These are phyloP conservation scores for Drosophila sp. DNA, from an alignment of 1,140 invertebrate genomes.

Conservation along the genomic window DNA sequence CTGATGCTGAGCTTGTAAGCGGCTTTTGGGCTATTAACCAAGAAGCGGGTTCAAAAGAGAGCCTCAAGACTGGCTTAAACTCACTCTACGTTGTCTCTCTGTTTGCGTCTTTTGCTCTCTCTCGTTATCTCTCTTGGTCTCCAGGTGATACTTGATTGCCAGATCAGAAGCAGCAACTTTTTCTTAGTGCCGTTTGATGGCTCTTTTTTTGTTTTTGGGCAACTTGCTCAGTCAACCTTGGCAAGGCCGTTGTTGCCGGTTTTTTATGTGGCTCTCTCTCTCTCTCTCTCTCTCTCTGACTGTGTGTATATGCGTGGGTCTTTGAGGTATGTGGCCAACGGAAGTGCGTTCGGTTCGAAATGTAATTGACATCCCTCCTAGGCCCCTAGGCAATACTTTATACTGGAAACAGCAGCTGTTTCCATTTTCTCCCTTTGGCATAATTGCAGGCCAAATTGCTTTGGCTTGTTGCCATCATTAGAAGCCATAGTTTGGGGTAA, in stretches of 20 bases:
- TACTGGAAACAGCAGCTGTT: constrained; percentile 28
- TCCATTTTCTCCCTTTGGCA: constrained; percentile 39
- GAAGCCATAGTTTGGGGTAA: constrained; percentile 47
- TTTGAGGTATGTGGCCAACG: constrained; percentile 70
- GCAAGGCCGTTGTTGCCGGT: constrained; percentile 82
- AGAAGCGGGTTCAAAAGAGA: constrained; percentile 36
- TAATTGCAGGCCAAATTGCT: constrained; percentile 63
- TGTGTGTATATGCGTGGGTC: constrained; percentile 56
- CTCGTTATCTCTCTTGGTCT: constrained; percentile 27
- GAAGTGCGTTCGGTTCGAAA: constrained; percentile 59
- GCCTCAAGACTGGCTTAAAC: constrained; percentile 20
- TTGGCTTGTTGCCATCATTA: constrained; percentile 73
- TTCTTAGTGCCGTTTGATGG: constrained; percentile 67
- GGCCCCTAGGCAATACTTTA: constrained; percentile 8
- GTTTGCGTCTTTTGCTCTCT: constrained; percentile 7
- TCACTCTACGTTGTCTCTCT: constrained; percentile 28
- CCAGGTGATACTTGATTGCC: constrained; percentile 44
- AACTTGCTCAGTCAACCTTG: constrained; percentile 81
- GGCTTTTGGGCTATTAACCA: constrained; percentile 59
- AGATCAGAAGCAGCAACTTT: constrained; percentile 55
- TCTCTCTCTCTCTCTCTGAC: constrained; percentile 19
- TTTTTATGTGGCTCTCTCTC: constrained; percentile 53
- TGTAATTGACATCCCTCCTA: constrained; percentile 55
- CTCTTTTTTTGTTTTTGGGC: constrained; percentile 65
- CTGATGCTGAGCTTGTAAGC: constrained; percentile 66